These are phyloP conservation scores for Drosophila kohkoa DNA, from an alignment of 1,140 invertebrate species.

Conservation along the genomic window DNA sequence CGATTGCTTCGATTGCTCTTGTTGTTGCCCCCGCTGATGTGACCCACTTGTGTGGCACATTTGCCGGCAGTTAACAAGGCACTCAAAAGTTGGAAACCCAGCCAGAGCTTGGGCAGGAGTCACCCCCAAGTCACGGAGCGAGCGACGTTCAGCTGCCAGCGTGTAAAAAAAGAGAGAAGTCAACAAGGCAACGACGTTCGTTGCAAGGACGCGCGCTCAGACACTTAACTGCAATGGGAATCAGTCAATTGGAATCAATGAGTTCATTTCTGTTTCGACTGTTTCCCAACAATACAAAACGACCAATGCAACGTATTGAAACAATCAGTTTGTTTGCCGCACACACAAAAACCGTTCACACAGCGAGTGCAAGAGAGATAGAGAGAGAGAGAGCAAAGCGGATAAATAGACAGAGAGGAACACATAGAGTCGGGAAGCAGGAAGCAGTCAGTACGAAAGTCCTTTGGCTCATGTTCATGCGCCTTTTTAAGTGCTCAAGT, in stretches of 20 bases:
- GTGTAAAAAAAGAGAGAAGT: constrained; percentile 41
- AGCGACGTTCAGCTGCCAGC: constrained; percentile 60
- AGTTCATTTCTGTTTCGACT: constrained; percentile 76
- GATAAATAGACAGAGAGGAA: too few relatives aligned
- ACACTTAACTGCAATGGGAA: constrained; percentile 81
- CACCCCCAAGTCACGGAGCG: constrained; percentile 65
- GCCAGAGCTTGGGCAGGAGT: constrained; percentile 26
- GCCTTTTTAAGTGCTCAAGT: constrained; percentile 82
- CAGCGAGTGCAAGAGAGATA: constrained; percentile 23
- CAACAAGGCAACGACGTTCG: constrained; percentile 71
- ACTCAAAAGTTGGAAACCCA: constrained; percentile 46
- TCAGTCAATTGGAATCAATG: constrained; percentile 85
- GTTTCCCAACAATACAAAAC: constrained; percentile 82
- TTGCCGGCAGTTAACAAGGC: constrained; percentile 69
- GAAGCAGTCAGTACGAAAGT: constrained; percentile 24
- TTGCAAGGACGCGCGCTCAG: constrained; percentile 37
- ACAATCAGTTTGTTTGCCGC: constrained; percentile 72
- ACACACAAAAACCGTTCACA: constrained; percentile 45
- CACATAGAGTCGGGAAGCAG: not conserved
- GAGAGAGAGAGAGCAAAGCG: not conserved
- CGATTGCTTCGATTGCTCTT: constrained; percentile 1
- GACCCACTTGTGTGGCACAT: constrained; percentile 84
- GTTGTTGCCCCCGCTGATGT: constrained; percentile 76
- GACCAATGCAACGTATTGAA: constrained; percentile 62
- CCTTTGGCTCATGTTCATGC: constrained; percentile 65